Percentiles rank a stretch among this genome's conserved stretches.
phyloP scores from a whole-genome alignment of 2,888 invertebrate genomes.

The Pegoplata infirma region DNA sequence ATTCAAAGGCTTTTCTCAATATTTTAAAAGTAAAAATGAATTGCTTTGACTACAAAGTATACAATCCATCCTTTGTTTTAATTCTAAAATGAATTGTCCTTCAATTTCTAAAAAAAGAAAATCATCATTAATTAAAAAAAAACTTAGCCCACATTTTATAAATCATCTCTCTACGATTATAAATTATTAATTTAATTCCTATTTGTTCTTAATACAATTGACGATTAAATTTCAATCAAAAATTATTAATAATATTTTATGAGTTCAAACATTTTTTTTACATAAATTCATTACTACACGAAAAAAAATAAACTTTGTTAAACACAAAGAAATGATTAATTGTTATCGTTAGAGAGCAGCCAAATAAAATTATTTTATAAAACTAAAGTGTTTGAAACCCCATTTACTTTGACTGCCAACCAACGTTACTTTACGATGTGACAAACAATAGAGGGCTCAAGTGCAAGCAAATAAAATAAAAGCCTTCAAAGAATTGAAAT shows the following conservation, averaged over 20 bases:
- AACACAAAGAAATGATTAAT: conserved; percentile 20
- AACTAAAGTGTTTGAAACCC: neutral
- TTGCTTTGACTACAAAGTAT: too few species aligned
- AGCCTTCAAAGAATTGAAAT: too few species aligned
- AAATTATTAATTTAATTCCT: neutral
- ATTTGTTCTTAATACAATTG: neutral
- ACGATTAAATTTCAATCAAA: conserved; percentile 19
- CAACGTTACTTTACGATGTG: neutral
- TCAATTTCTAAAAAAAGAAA: neutral
- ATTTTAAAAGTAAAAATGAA: too few species aligned
- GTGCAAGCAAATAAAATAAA: too few species aligned
- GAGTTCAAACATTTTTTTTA: neutral
- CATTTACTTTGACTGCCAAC: neutral
- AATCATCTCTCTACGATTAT: neutral
- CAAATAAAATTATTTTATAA: neutral
- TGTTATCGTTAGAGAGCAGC: conserved; percentile 36
- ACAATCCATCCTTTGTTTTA: too few species aligned
- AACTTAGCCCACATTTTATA: neutral
- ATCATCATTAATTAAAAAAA: neutral
- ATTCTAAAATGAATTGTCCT: too few species aligned
- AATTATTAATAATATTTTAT: conserved; percentile 27
- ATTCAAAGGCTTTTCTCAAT: too few species aligned
- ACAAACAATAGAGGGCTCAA: neutral
- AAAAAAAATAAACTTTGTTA: neutral
- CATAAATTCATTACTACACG: neutral